phyloP scores from a whole-genome alignment of 1,140 invertebrate genomes.

The Drosophila quadrilineata region DNA sequence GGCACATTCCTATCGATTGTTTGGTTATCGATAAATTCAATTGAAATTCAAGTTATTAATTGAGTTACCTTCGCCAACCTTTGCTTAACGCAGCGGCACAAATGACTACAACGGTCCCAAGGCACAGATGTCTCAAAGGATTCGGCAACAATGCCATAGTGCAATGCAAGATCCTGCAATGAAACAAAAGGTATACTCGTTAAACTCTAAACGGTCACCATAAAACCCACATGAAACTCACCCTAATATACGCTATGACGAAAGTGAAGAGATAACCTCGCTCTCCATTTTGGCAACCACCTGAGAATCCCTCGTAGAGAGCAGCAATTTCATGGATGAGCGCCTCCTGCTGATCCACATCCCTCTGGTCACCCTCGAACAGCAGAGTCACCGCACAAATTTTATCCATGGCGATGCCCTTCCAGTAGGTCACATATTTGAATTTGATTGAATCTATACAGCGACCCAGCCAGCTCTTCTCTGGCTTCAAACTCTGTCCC shows the following conservation, averaged over 20 bases:
- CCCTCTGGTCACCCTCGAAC: slow-evolving; percentile 91
- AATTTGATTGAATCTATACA: slow-evolving; percentile 93
- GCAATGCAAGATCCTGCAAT: slow-evolving; percentile 94
- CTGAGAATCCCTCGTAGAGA: slow-evolving; percentile 89
- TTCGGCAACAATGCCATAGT: slow-evolving; percentile 94
- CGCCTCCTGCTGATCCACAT: slow-evolving; percentile 90
- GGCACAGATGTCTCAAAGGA: slow-evolving; percentile 99
- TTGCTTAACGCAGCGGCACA: slow-evolving; percentile 95
- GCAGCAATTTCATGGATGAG: slow-evolving; percentile 91
- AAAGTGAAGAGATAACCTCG: slow-evolving; percentile 98
- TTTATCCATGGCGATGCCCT: slow-evolving; percentile 91
- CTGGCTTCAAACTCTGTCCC: slow-evolving; percentile 93
- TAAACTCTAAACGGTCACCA: too few relatives aligned
- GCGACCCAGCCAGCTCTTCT: slow-evolving; percentile 86
- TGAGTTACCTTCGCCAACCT: slow-evolving; percentile 74
- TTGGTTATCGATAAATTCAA: too few relatives aligned
- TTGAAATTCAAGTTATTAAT: not conserved
- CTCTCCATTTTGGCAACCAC: slow-evolving; percentile 96
- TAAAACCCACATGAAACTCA: too few relatives aligned
- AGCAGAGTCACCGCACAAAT: slow-evolving; percentile 96
- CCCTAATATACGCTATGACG: slow-evolving; percentile 98
- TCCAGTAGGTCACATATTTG: slow-evolving; percentile 93
- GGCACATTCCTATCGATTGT: slow-evolving; percentile 90
- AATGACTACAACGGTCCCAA: slow-evolving; percentile 93
- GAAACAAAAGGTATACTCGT: slow-evolving; percentile 20